Evolutionary conservation across 2,113 vertebrate species (phyloP).

Genomic region (Progne subis): DNA sequence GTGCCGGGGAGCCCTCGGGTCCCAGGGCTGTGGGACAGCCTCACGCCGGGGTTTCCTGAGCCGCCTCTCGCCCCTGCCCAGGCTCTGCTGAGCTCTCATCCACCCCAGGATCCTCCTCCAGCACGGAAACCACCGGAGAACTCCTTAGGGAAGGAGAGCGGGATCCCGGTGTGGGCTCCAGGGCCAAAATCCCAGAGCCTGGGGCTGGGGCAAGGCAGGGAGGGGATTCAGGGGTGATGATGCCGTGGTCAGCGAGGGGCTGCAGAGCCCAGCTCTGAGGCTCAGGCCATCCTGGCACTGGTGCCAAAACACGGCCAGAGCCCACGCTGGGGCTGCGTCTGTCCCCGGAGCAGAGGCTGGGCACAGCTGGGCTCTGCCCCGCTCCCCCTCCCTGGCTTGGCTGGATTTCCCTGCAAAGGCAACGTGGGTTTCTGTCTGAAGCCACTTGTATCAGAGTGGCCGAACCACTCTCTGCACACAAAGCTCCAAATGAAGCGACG

Average conservation of each 20-base stretch:
- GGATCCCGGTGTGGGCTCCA: fast-evolving
- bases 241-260: not conserved
- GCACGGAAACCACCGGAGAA: not conserved
- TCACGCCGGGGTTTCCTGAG: not conserved
- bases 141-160: not conserved
- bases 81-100: not conserved
- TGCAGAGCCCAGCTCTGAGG: not conserved
- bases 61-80: not conserved
- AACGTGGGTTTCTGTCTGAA: not conserved
- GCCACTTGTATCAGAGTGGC: not conserved
- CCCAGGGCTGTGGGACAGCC: fast-evolving
- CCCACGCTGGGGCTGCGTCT: fast-evolving
- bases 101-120: fast-evolving
- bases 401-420: not conserved
- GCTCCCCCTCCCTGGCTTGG: not conserved
- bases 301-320: not conserved
- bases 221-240: not conserved
- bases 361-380: not conserved
- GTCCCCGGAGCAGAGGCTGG: not conserved
- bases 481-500: not conserved
- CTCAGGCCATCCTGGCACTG: not conserved
- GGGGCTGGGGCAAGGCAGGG: not conserved
- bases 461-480: not conserved
- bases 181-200: not conserved
- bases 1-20: not conserved